Base-by-base conservation (phyloP, 2,888 invertebrate species). In the Heteromurus nitidus region DNA sequence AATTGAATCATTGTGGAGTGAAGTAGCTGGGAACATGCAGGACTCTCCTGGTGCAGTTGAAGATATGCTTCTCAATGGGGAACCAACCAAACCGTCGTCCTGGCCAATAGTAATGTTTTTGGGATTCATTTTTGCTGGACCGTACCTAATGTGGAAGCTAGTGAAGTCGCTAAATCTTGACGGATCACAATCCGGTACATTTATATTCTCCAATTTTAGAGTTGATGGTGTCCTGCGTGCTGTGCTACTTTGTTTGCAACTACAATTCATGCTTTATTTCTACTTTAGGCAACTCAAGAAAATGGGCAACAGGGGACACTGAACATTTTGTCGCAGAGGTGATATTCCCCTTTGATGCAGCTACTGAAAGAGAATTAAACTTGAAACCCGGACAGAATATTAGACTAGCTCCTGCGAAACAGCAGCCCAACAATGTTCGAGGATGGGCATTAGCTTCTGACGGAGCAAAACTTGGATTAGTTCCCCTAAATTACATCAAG, bases 41-140 rank as follows among this genome's bases (percentile, higher is more conserved):
- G 89, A 89, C 18, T 88, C 90, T 60, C 50, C 85, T 55, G 75
- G 86, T 13, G n/a, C 18, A 24, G 77, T 84, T 44, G 88, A 89
- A 87, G 89, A 88, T 58, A 88, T 88, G 87, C 87, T 83, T 85
- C 89, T 58, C 84, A 44, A 62, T 16, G 89, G 20, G 2, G 68
- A 60, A n/a, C 13, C 74, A 88, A 75, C 83, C 22, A 83, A 81
- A 11, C 89, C 90, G 11, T 90, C 92, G 0, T 93, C 94, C 2
- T 98, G 97, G 98, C 96, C 98, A 0, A 93, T 97, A 13, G 89
- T 98, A 2, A 91, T 97, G 87, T 98, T 98, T 91, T 92, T 98
- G 88, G 94, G 95, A 2, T 93, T 97, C 74, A 93, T 98, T 62
- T 92, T 97, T 69, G 95, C 96, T 0, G 96, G 96, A 11, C 98